These are phyloP conservation scores for Coreoperca whiteheadi DNA, from an alignment of 2,113 vertebrate genomes.

Conservation along the genomic window DNA sequence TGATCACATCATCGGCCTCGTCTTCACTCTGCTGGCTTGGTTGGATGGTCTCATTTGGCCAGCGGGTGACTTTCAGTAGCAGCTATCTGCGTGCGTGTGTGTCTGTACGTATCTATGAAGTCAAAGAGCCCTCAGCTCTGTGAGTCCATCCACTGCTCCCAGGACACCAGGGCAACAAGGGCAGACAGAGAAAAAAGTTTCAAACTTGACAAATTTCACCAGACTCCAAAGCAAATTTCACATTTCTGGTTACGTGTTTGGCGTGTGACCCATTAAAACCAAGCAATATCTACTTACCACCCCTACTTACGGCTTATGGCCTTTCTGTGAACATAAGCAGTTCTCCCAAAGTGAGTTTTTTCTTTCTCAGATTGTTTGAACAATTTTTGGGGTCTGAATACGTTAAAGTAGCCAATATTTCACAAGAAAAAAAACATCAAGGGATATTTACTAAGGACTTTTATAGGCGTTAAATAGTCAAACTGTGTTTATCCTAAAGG, in stretches of 20 bases:
- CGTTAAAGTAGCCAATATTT: neutral
- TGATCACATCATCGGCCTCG: slow-evolving; percentile 47
- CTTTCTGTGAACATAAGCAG: neutral
- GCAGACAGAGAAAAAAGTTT: neutral
- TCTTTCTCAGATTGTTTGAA: neutral
- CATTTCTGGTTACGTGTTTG: neutral
- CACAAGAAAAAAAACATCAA: neutral
- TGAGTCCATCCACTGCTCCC: slow-evolving; percentile 28
- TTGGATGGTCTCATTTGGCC: slow-evolving; percentile 77
- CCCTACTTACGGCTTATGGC: neutral
- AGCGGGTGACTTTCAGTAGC: slow-evolving; percentile 73
- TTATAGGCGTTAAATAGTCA: neutral
- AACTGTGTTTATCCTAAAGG: too few species aligned
- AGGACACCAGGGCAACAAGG: neutral
- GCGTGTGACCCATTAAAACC: neutral
- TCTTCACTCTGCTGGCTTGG: slow-evolving; percentile 69
- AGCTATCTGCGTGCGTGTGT: slow-evolving; percentile 35
- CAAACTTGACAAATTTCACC: neutral
- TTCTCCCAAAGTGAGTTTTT: neutral
- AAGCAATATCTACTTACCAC: neutral
- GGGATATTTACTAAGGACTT: neutral
- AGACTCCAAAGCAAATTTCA: neutral
- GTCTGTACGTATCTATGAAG: slow-evolving; percentile 20
- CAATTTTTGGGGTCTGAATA: neutral
- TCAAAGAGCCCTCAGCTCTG: neutral